Evolutionary conservation across 1,140 invertebrate genomes (phyloP), one percentile per base, ranked within the genome.

Genomic region (Drosophila bocqueti): DNA sequence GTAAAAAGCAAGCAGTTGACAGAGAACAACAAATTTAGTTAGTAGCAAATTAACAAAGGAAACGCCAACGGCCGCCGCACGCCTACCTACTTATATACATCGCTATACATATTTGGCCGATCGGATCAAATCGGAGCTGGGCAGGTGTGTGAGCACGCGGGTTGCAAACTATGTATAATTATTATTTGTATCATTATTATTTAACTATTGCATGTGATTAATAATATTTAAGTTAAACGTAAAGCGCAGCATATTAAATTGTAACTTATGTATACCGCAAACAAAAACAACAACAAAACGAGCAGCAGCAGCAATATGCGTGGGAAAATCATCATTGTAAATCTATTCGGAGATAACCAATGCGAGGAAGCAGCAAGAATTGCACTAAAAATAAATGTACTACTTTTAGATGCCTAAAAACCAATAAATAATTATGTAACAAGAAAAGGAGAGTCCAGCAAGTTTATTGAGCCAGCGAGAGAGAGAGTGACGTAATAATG

Each of bases 201-300:
- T 90, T 90, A 90, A 90, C 85, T 90, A 91, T 90, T 90, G 85
- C 85, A 90, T 90, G 85, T 90, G 85, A 90, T 90, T 90, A 90
- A 90, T 90, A 90, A 90, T 90, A 90, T 90, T 85, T 90, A 90
- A 90, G 85, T 90, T 90, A 90, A 85, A 82, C 82, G 75, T 85
- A 90, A 90, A 90, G 54, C 67, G 75, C 79, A 91, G 81, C 85
- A 90, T 90, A 90, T 90, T 85, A 74, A 79, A 90, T 81, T 79
- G 85, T 90, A 90, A 90, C 85, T 90, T 90, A 90, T 90, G 85
- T 90, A 90, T 90, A 90, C 85, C 85, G 74, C 79, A 79, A 71
- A 47, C 26, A 47, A 34, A 52, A 47, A 58, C 38, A 40, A 38
- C 16, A 65, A 65, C 18, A 52, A 54, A 54, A 15, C 6, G 74